Evolutionary conservation across 2,797 vertebrate species (phyloP).

Genomic region (Thaleichthys pacificus): DNA sequence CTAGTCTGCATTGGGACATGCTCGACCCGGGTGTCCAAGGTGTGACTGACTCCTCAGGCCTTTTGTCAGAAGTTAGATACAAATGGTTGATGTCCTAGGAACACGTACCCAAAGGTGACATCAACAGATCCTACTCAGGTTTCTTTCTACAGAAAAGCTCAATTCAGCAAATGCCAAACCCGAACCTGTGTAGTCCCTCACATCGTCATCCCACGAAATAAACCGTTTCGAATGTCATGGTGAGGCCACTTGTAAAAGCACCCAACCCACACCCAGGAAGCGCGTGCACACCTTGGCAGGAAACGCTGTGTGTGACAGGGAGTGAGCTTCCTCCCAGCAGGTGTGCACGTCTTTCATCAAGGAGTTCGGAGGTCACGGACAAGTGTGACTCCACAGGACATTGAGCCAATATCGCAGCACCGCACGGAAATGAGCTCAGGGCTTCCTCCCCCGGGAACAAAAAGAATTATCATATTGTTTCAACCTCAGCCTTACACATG

Average conservation of each 20-base stretch:
- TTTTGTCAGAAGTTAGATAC: neutral
- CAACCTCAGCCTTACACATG: slow-evolving; percentile 28
- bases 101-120: neutral
- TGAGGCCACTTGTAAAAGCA: slow-evolving; percentile 29
- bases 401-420: slow-evolving; percentile 43
- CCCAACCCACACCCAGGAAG: slow-evolving; percentile 26
- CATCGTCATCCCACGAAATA: slow-evolving; percentile 47
- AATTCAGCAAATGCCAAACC: neutral
- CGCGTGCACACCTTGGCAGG: slow-evolving; percentile 67
- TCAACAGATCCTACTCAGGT: neutral
- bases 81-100: neutral
- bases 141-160: neutral
- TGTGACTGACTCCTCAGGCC: neutral
- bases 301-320: slow-evolving; percentile 56
- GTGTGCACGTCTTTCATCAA: slow-evolving; percentile 54
- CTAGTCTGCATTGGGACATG: neutral
- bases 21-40: neutral
- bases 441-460: slow-evolving; percentile 47
- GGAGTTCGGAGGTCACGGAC: slow-evolving; percentile 54
- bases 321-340: slow-evolving; percentile 54
- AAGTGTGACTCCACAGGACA: slow-evolving; percentile 64
- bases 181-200: no score
- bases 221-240: slow-evolving; percentile 26
- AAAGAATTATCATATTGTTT: slow-evolving; percentile 18
- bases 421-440: slow-evolving; percentile 65